phyloP scores from a whole-genome alignment of 2,888 invertebrate genomes.

The Choreutis nemorana region DNA sequence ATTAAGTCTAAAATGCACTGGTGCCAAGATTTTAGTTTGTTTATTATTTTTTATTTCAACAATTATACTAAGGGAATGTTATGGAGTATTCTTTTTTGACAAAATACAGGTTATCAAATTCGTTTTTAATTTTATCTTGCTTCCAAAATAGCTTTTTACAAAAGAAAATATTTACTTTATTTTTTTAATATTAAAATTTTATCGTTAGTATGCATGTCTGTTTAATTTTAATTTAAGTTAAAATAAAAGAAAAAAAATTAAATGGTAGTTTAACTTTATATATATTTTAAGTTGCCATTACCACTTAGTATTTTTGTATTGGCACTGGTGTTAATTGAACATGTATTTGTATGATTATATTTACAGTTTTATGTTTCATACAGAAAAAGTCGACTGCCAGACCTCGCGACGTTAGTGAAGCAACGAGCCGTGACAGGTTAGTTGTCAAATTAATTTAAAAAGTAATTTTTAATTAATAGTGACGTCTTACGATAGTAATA shows the following conservation, averaged over 20 bases:
- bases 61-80: conserved; percentile 43
- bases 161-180: conserved; percentile 23
- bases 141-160: conserved; percentile 49
- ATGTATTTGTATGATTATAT: conserved; percentile 17
- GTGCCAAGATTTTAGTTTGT: conserved; percentile 38
- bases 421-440: conserved; percentile 47
- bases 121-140: too few species aligned
- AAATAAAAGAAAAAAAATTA: too few species aligned
- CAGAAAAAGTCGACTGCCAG: conserved; percentile 57
- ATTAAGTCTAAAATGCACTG: conserved; percentile 33
- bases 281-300: conserved; percentile 50
- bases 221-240: too few species aligned
- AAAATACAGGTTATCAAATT: too few species aligned
- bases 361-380: conserved; percentile 31
- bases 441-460: conserved; percentile 1
- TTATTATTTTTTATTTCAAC: conserved; percentile 13
- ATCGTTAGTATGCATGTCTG: too few species aligned
- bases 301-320: conserved; percentile 62
- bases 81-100: conserved; percentile 30
- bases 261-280: too few species aligned
- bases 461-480: background rate
- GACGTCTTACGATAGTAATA: too few species aligned
- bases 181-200: too few species aligned
- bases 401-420: conserved; percentile 43
- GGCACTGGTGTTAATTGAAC: conserved; percentile 56